phyloP scores from a whole-genome alignment of 2,888 invertebrate species.

The Eutolmus rufibarbis region DNA sequence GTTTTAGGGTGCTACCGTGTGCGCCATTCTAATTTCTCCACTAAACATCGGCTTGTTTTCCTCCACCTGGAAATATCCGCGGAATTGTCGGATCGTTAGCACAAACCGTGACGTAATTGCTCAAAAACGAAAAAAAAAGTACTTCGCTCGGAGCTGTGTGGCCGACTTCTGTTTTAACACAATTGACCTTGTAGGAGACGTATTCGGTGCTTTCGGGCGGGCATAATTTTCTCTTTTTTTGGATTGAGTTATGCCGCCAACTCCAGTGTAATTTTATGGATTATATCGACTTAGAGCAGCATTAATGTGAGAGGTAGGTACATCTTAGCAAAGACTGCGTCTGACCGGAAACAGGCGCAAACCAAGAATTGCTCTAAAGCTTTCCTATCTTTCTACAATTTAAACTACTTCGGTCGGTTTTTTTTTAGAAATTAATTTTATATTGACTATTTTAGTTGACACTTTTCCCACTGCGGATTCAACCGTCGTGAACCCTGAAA shows the following conservation, averaged over 20 bases:
- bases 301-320: background rate
- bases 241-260: background rate
- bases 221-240: background rate
- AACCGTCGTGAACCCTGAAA: background rate
- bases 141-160: background rate
- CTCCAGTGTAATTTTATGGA: slow-evolving; percentile 7
- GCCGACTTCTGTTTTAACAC: background rate
- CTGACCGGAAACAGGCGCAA: background rate
- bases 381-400: background rate
- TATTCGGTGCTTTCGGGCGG: background rate
- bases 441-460: background rate
- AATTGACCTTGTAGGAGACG: background rate
- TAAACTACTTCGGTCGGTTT: background rate
- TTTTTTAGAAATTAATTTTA: background rate
- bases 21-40: background rate
- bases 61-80: background rate
- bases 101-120: background rate
- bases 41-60: background rate
- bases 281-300: background rate
- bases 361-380: background rate
- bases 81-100: background rate
- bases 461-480: background rate
- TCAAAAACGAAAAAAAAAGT: background rate
- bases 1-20: background rate
- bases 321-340: background rate